Evolutionary conservation across 2,113 vertebrate species (phyloP).

Genomic region (Oceanites oceanicus): DNA sequence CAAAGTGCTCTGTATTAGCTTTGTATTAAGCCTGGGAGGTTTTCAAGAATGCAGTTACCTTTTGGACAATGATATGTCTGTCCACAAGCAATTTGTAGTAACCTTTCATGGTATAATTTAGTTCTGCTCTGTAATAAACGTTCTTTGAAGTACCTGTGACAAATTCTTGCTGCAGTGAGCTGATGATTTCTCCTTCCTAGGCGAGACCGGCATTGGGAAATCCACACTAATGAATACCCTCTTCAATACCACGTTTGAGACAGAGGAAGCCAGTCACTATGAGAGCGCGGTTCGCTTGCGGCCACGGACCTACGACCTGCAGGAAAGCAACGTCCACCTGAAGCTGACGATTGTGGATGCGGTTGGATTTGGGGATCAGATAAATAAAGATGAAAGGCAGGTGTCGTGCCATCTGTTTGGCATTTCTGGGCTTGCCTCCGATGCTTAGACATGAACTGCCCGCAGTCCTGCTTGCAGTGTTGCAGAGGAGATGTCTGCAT

Average conservation of each 20-base stretch:
- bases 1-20: background rate
- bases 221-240: constrained; percentile 97
- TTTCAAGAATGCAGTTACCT: background rate
- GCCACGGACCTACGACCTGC: constrained; percentile 91
- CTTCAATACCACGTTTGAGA: constrained; percentile 97
- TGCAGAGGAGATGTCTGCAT: background rate
- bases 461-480: background rate
- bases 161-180: background rate
- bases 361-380: constrained; percentile 96
- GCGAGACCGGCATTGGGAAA: constrained; percentile 97
- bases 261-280: constrained; percentile 94
- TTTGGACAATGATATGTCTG: background rate
- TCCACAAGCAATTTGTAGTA: background rate
- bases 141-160: background rate
- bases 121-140: background rate
- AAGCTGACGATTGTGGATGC: constrained; percentile 95
- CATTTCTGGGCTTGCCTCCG: background rate
- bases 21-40: background rate
- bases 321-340: constrained; percentile 94
- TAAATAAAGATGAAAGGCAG: constrained; percentile 98
- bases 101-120: background rate
- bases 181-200: constrained; percentile 56
- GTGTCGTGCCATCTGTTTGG: constrained; percentile 41
- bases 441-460: background rate
- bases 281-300: constrained; percentile 87